Conservation (phyloP, 2,797 vertebrate species). For the Xiphophorus birchmanni region DNA sequence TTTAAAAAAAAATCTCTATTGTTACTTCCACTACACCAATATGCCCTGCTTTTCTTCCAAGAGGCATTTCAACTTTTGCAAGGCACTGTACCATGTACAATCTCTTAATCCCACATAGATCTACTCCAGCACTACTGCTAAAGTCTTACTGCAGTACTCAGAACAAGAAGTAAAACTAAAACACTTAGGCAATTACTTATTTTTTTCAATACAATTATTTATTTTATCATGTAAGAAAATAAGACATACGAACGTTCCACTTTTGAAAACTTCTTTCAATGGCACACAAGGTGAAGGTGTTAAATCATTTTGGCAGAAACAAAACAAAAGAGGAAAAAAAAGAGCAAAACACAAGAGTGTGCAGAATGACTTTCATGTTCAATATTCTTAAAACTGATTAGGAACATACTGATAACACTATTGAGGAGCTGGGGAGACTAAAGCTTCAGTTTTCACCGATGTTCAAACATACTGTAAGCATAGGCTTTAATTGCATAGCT, state of each 20-base stretch:
- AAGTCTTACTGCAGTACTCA: neutral
- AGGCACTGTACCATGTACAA: neutral
- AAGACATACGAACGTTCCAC: slow-evolving; percentile 78
- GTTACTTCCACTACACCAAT: neutral
- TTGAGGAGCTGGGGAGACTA: slow-evolving; percentile 39
- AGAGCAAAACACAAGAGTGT: slow-evolving; percentile 35
- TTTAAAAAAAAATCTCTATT: neutral
- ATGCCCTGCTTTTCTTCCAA: neutral
- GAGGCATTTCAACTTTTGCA: neutral
- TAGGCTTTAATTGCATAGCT: slow-evolving; percentile 84
- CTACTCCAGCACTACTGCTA: neutral
- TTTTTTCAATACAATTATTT: slow-evolving; percentile 77
- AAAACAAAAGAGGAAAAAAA: slow-evolving; percentile 48
- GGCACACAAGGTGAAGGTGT: slow-evolving; percentile 84
- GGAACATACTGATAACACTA: slow-evolving; percentile 36
- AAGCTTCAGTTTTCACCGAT: slow-evolving; percentile 33
- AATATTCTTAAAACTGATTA: slow-evolving; percentile 49
- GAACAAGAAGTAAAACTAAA: neutral
- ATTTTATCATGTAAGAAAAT: slow-evolving; percentile 84
- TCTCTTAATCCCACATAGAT: neutral
- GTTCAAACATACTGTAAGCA: slow-evolving; percentile 66
- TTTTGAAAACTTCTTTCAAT: slow-evolving; percentile 79
- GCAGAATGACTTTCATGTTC: slow-evolving; percentile 57
- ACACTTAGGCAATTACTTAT: neutral
- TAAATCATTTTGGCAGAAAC: slow-evolving; percentile 73